A percentile compares a stretch with the other conserved stretches of the same genome.
Conservation (phyloP, 1,140 invertebrate species). For the Charaxes varanes region DNA sequence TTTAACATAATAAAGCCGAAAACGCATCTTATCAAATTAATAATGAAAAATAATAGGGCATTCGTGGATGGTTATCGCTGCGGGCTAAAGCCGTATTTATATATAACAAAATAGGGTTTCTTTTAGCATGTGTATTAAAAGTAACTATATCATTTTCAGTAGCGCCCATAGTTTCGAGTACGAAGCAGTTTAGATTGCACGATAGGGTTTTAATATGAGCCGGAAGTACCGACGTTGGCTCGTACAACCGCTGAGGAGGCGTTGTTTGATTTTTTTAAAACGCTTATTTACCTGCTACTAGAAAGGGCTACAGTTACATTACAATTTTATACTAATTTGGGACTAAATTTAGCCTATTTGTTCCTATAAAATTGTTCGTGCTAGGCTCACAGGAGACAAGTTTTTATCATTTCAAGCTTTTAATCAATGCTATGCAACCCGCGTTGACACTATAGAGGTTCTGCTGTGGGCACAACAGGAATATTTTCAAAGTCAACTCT, state of each 20-base stretch:
- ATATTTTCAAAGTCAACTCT: too few species aligned
- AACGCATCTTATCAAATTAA: conserved; percentile 64
- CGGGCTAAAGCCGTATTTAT: conserved; percentile 22
- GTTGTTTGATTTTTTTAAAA: too few species aligned
- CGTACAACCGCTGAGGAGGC: conserved; percentile 37
- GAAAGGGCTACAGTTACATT: too few species aligned
- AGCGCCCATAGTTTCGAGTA: conserved; percentile 61
- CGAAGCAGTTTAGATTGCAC: conserved; percentile 63
- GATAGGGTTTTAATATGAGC: conserved; percentile 71
- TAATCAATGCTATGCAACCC: too few species aligned
- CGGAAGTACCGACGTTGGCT: conserved; percentile 51
- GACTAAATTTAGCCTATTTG: too few species aligned
- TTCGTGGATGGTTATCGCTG: conserved; percentile 16
- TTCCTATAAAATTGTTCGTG: too few species aligned
- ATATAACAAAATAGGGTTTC: conserved; percentile 16
- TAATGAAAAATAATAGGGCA: conserved; percentile 56
- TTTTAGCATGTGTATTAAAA: conserved; percentile 30
- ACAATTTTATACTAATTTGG: too few species aligned
- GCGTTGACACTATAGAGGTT: too few species aligned
- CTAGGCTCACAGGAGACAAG: too few species aligned
- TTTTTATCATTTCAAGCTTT: too few species aligned
- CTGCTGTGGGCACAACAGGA: too few species aligned
- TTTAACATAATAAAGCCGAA: conserved; percentile 22
- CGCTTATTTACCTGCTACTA: too few species aligned
- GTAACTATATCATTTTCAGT: conserved; percentile 61